phyloP scores from a whole-genome alignment of 2,888 invertebrate genomes.

The Anodontia alba region DNA sequence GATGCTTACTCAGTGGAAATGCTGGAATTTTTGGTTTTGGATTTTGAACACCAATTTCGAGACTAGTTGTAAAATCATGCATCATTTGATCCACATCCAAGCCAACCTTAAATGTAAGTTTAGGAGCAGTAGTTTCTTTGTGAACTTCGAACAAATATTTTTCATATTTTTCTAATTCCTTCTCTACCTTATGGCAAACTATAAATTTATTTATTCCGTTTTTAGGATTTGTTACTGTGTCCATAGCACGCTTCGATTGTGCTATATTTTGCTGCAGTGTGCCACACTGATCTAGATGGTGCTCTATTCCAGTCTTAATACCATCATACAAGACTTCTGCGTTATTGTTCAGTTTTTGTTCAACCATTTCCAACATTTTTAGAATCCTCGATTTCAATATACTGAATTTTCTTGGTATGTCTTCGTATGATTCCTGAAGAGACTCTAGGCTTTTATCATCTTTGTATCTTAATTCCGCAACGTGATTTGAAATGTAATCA shows the following conservation, averaged over 20 bases:
- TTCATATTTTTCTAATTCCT: neutral
- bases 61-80: neutral
- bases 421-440: neutral
- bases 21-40: slow-evolving; percentile 1
- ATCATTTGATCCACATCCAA: neutral
- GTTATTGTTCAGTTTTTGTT: neutral
- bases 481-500: neutral
- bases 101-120: neutral
- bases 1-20: neutral
- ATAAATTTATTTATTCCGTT: neutral
- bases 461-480: neutral
- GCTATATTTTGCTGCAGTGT: neutral
- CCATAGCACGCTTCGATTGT: neutral
- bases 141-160: neutral
- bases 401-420: neutral
- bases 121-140: neutral
- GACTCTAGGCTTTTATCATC: neutral
- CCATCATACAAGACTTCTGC: neutral
- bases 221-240: neutral
- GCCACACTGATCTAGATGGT: neutral
- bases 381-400: neutral
- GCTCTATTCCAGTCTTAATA: neutral
- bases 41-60: neutral
- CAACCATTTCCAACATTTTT: neutral
- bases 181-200: neutral